These are phyloP conservation scores for Neofelis nebulosa DNA, from an alignment of 2,113 vertebrate genomes.

Conservation along the genomic window DNA sequence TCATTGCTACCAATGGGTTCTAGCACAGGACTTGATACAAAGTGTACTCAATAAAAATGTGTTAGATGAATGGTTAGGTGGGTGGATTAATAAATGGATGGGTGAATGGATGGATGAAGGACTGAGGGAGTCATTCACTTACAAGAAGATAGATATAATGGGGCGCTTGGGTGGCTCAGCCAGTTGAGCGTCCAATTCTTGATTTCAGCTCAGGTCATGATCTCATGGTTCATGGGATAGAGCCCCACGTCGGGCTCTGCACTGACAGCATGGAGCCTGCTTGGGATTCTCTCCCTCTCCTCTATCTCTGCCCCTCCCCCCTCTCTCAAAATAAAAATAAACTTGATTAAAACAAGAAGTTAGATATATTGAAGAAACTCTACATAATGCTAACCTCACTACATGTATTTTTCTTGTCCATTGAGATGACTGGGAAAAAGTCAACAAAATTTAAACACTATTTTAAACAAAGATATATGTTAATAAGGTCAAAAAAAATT, in stretches of 20 bases:
- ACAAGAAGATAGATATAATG: not conserved
- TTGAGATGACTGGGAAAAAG: not conserved
- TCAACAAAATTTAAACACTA: not conserved
- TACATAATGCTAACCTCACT: not conserved
- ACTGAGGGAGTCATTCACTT: not conserved
- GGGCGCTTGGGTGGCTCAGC: too few relatives aligned
- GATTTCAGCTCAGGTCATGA: too few relatives aligned
- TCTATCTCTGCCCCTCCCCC: too few relatives aligned
- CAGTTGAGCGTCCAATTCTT: too few relatives aligned
- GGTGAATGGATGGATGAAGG: not conserved
- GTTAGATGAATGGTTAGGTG: not conserved
- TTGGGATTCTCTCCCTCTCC: too few relatives aligned
- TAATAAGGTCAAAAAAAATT: not conserved
- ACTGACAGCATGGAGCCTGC: too few relatives aligned
- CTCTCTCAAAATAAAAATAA: too few relatives aligned
- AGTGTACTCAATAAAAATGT: not conserved
- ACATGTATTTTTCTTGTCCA: not conserved
- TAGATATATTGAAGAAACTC: not conserved
- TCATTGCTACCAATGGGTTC: not conserved
- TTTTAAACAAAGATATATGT: conserved; percentile 24
- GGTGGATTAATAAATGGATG: not conserved
- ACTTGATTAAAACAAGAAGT: not conserved
- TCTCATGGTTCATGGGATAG: too few relatives aligned
- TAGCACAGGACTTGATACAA: not conserved
- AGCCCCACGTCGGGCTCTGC: too few relatives aligned